Evolutionary conservation across 1,140 invertebrate species (phyloP).

Genomic region (Scaptomyza hsui): DNA sequence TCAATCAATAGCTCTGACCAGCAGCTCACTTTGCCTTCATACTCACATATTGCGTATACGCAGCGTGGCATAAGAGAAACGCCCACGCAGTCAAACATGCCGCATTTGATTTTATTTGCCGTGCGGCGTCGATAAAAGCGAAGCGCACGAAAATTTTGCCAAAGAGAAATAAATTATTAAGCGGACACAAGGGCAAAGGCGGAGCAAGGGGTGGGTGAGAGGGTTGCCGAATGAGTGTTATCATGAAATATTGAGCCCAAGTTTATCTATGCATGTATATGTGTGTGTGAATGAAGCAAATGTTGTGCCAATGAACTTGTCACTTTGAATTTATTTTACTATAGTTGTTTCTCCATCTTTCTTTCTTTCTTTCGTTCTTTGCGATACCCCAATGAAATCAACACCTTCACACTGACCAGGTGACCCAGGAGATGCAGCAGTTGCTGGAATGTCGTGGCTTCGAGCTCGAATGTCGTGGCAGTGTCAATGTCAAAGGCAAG

Average conservation of each 20-base stretch:
- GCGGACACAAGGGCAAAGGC: slow-evolving; percentile 24
- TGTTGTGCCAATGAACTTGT: slow-evolving; percentile 68
- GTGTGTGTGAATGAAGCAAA: slow-evolving; percentile 10
- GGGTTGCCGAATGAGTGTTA: slow-evolving; percentile 42
- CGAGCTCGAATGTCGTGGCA: slow-evolving; percentile 91
- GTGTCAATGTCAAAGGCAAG: slow-evolving; percentile 96
- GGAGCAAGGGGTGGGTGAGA: background rate
- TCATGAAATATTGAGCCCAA: slow-evolving; percentile 71
- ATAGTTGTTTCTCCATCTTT: slow-evolving; percentile 11
- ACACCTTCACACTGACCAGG: slow-evolving; percentile 85
- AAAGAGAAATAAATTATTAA: slow-evolving; percentile 78
- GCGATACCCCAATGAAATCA: slow-evolving; percentile 17
- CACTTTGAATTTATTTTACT: slow-evolving; percentile 74
- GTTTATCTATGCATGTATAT: slow-evolving; percentile 6
- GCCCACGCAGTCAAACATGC: slow-evolving; percentile 6
- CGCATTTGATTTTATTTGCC: slow-evolving; percentile 75
- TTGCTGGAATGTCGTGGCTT: slow-evolving; percentile 91
- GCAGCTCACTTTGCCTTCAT: background rate
- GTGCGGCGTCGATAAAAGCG: slow-evolving; percentile 56
- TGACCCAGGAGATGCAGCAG: slow-evolving; percentile 93
- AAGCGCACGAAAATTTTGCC: slow-evolving; percentile 56
- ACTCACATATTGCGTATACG: slow-evolving; percentile 26
- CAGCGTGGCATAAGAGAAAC: slow-evolving; percentile 3
- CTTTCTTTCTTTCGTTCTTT: background rate
- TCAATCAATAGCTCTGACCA: slow-evolving; percentile 24